Evolutionary conservation across 2,113 vertebrate genomes (phyloP).

Genomic region (Xiphophorus maculatus): DNA sequence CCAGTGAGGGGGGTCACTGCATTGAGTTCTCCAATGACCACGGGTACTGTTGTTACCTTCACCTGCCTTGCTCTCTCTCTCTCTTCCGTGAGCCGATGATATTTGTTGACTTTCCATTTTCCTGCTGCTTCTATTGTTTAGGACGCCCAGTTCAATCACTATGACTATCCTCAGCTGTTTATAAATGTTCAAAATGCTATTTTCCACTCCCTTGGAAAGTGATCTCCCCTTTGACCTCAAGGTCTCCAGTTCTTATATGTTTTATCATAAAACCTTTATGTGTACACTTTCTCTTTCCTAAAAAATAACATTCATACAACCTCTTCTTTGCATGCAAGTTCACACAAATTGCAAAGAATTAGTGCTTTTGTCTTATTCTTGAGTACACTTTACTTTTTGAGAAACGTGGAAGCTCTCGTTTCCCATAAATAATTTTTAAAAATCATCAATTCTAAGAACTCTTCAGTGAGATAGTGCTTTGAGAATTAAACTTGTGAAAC

Average conservation of each 20-base stretch:
- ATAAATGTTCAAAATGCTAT: not conserved
- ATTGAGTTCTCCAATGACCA: too few relatives aligned
- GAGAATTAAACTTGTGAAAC: slow-evolving; percentile 41
- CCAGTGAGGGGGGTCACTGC: too few relatives aligned
- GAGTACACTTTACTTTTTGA: not conserved
- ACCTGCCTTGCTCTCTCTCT: too few relatives aligned
- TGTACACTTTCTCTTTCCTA: not conserved
- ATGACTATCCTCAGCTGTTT: not conserved
- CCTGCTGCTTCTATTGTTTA: not conserved
- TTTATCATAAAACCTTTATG: too few relatives aligned
- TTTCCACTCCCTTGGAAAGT: not conserved
- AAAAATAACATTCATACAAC: not conserved
- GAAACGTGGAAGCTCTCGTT: not conserved
- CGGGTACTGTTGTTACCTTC: too few relatives aligned
- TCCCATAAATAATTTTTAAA: not conserved
- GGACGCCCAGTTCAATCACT: too few relatives aligned
- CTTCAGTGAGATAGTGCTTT: slow-evolving; percentile 7
- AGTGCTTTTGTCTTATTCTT: not conserved
- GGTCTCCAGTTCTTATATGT: not conserved
- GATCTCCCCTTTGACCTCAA: not conserved
- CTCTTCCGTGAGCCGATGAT: too few relatives aligned
- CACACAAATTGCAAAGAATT: not conserved
- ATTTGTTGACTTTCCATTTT: not conserved
- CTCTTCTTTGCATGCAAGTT: too few relatives aligned
- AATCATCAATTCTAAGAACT: slow-evolving; percentile 8